Percentiles rank a stretch among this genome's conserved stretches.
These are phyloP conservation scores for Heloderma charlesbogerti DNA, from an alignment of 2,113 vertebrate species.

Conservation along the genomic window DNA sequence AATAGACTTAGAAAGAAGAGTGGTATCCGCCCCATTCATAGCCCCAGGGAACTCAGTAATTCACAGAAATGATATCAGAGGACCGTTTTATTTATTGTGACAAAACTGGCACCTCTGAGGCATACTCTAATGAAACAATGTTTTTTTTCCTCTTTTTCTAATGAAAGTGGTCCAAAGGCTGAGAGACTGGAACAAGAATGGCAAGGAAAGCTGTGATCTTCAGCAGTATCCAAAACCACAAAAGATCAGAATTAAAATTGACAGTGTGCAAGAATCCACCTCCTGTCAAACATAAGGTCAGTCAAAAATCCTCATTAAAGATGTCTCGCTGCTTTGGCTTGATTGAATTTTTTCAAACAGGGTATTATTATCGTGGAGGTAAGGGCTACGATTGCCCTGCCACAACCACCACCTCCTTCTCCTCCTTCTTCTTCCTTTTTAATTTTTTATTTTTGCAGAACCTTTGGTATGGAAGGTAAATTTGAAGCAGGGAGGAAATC, in stretches of 20 bases:
- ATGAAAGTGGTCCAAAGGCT: constrained; percentile 52
- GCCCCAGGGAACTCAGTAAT: constrained; percentile 58
- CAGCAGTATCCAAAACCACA: constrained; percentile 71
- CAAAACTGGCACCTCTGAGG: constrained; percentile 60
- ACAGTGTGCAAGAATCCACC: constrained; percentile 72
- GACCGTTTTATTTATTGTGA: constrained; percentile 66
- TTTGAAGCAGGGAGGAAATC: constrained; percentile 69
- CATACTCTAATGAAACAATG: constrained; percentile 71
- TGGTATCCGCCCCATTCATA: constrained; percentile 64
- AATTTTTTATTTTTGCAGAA: constrained; percentile 30
- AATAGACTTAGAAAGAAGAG: constrained; percentile 41
- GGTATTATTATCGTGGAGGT: constrained; percentile 70
- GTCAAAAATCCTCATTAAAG: constrained; percentile 79
- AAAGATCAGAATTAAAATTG: constrained; percentile 77
- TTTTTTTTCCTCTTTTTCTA: constrained; percentile 12
- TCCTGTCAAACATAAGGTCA: constrained; percentile 77
- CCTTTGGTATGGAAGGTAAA: constrained; percentile 64
- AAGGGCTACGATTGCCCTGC: constrained; percentile 70
- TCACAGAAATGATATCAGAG: constrained; percentile 63
- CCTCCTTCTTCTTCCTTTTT: neutral
- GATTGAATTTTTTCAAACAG: constrained; percentile 72
- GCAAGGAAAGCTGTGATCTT: constrained; percentile 73
- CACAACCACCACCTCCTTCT: constrained; percentile 56
- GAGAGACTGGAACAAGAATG: constrained; percentile 63
- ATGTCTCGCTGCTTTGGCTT: constrained; percentile 64